phyloP scores from a whole-genome alignment of 1,140 invertebrate species.

The Nixonia krombeini region DNA sequence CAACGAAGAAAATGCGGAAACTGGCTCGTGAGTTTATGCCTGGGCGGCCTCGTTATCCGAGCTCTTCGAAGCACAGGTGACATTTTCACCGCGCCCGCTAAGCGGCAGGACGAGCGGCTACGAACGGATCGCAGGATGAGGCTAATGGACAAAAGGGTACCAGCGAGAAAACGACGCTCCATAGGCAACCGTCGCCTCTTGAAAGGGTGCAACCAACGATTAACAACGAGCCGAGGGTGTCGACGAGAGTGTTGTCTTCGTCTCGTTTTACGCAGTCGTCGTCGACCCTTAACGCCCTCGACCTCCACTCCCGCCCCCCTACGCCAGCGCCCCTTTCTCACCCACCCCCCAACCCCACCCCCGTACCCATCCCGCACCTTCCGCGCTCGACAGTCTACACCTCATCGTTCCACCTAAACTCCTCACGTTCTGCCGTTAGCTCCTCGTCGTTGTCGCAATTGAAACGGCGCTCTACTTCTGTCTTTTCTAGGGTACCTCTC shows the following conservation, averaged over 20 bases:
- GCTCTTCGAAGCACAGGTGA: constrained; percentile 53
- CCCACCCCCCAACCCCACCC: constrained; percentile 12
- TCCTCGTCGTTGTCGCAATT: constrained; percentile 44
- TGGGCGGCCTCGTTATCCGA: constrained; percentile 53
- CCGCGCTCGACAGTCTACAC: constrained; percentile 1
- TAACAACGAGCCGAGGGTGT: constrained; percentile 63
- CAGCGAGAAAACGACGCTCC: constrained; percentile 53
- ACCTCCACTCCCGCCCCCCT: constrained; percentile 20
- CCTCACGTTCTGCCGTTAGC: constrained; percentile 4
- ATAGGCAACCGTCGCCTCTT: constrained; percentile 40
- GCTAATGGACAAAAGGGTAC: constrained; percentile 63
- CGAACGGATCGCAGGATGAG: constrained; percentile 51
- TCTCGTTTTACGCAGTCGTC: constrained; percentile 51
- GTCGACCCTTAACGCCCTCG: constrained; percentile 35
- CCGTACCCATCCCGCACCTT: constrained; percentile 2
- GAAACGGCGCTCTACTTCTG: constrained; percentile 37
- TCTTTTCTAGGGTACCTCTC: constrained; percentile 9
- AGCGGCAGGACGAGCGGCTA: constrained; percentile 18
- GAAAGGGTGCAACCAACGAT: constrained; percentile 67
- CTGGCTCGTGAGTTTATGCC: constrained; percentile 51
- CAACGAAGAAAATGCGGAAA: constrained; percentile 26
- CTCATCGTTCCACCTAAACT: constrained; percentile 15
- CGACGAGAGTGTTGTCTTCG: constrained; percentile 59
- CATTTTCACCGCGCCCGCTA: constrained; percentile 34
- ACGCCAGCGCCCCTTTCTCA: constrained; percentile 29